Percentiles rank a stretch among this genome's conserved stretches.
These are phyloP conservation scores for Leucoptera coffeella DNA, from an alignment of 2,888 invertebrate genomes.

Conservation along the genomic window DNA sequence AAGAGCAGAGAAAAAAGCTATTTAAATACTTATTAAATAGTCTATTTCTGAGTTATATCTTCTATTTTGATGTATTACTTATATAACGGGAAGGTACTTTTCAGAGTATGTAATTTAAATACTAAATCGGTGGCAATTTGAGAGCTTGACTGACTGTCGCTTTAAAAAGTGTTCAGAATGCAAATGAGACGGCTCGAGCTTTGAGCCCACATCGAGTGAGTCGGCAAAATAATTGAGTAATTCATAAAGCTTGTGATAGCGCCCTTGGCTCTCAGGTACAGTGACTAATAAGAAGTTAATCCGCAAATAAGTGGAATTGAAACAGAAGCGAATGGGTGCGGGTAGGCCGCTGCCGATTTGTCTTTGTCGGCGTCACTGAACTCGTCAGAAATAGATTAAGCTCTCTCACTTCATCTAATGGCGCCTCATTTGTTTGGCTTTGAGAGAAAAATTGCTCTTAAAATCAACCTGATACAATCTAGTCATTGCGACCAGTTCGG, in stretches of 20 bases:
- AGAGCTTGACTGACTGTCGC: too few species aligned
- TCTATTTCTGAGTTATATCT: too few species aligned
- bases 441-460: slow-evolving; percentile 50
- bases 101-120: too few species aligned
- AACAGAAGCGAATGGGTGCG: slow-evolving; percentile 53
- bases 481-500: slow-evolving; percentile 42
- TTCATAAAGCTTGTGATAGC: slow-evolving; percentile 48
- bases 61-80: too few species aligned
- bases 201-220: slow-evolving; percentile 12
- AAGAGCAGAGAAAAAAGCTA: too few species aligned
- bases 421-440: slow-evolving; percentile 53
- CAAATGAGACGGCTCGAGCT: slow-evolving; percentile 4
- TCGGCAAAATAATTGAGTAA: slow-evolving; percentile 45
- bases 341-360: slow-evolving; percentile 52
- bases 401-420: slow-evolving; percentile 53
- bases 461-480: slow-evolving; percentile 41
- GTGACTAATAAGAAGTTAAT: slow-evolving; percentile 55
- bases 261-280: slow-evolving; percentile 26
- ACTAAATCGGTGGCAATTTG: too few species aligned
- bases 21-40: too few species aligned
- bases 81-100: too few species aligned
- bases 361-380: slow-evolving; percentile 54
- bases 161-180: not conserved
- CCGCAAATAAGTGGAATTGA: slow-evolving; percentile 54
- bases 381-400: slow-evolving; percentile 56